Base-by-base conservation (phyloP, 2,888 invertebrate species). In the Phengaris alcon region DNA sequence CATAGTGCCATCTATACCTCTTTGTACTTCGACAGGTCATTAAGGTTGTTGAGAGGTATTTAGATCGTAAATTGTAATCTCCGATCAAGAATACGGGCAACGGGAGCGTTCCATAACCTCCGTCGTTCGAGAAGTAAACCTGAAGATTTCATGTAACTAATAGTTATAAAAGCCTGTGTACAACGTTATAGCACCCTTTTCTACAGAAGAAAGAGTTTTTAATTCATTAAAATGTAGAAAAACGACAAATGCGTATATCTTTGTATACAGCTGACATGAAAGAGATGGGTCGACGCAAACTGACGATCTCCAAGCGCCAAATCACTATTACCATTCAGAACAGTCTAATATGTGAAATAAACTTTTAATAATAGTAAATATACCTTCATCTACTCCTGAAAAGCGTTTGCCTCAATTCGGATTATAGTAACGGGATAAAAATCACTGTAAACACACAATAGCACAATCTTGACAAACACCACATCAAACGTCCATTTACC, bases 321-420 rank as follows among this genome's bases (percentile, higher is more conserved):
- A 85, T 85, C 84, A 83, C 79, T 82, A 82, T 78, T 78, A 79
- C 78, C 78, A 81, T 78, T 83, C 80, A 57, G 68, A 78, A 77
- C 75, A 15, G 77, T 68, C 77, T 77, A 75, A 78, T 75, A 79
- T 73, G 78, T 76, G 51, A 86, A 84, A 84, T 83, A 82, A 84
- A 73, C 76, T 79, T 79, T 72, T 46, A 80, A 80, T 79, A 80
- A 79, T 79, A 76, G 79, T 78, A 79, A 81, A 85, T 82, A 82
- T 90, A 95, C 95, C 95, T 95, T 95, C 95, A 95, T 95, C 95
- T 95, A 95, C 95, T 94, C 94, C 94, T 94, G 86, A 87, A 87
- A 90, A 89, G 87, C 85, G 87, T 90, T 84, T 84, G 89, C 92
- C 90, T 87, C 85, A 87, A 90, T 85, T 86, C 87, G 87, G 91